Conservation (phyloP, 2,888 invertebrate genomes). For the Euphydryas editha region DNA sequence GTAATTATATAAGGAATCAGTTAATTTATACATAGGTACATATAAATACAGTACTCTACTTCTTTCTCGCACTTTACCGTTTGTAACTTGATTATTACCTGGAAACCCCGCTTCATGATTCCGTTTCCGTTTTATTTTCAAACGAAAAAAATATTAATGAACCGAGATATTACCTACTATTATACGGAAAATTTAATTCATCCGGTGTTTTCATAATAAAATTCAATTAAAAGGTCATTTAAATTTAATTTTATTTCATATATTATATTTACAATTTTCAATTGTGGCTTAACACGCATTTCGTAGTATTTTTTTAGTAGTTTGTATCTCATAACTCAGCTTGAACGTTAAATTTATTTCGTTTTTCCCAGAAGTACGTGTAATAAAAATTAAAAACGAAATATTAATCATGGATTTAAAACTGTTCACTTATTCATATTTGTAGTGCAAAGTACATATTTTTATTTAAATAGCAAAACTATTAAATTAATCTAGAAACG, state of each 20-base stretch:
- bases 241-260: too few species aligned
- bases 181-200: not conserved
- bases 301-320: not conserved
- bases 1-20: too few species aligned
- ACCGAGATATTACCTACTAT: too few species aligned
- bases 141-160: too few species aligned
- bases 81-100: too few species aligned
- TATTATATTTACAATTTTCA: slow-evolving; percentile 6
- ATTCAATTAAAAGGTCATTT: slow-evolving; percentile 6
- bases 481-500: too few species aligned
- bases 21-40: too few species aligned
- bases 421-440: not conserved
- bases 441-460: not conserved
- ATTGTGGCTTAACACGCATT: not conserved
- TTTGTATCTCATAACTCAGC: slow-evolving; percentile 5
- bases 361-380: not conserved
- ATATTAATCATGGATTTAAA: not conserved
- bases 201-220: not conserved
- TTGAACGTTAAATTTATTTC: not conserved
- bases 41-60: too few species aligned
- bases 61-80: too few species aligned
- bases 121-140: too few species aligned
- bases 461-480: too few species aligned
- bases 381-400: not conserved
- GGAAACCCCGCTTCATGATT: too few species aligned